Base-by-base conservation (phyloP, 2,113 vertebrate species). In the Ptilorrhoa leucosticta region DNA sequence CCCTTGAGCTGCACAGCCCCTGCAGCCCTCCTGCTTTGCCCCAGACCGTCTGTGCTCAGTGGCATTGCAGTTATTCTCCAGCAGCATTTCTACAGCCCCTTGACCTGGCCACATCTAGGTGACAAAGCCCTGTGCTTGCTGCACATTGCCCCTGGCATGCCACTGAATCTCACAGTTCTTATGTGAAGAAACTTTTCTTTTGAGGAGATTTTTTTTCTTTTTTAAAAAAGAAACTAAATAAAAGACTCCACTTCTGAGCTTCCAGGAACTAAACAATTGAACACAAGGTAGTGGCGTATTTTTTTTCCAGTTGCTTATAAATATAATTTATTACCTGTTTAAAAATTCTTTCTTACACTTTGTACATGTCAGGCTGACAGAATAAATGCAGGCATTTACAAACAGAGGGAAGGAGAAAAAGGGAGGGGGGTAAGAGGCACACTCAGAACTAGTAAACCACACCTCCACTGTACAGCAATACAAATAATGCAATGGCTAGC, bases 291-390 rank as follows among this genome's bases (percentile, higher is more conserved):
- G 18, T 56, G 33, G 37, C 50, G 10, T 24, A 4, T 47, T 88
- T 86, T 91, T 94, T 97, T 96, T 96, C 76, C 92, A 96, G 82
- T 99, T 99, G 99, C 98, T 99, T 99, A 99, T 99, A 99, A 99
- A 99, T 99, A 99, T 99, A 99, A 99, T 99, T 99, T 99, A 99
- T 99, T 99, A 99, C 98, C 98, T 98, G 98, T 99, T 99, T 99
- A 99, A 99, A 99, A 99, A 99, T 98, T 98, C 98, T 99, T 99
- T 99, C 98, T 99, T 99, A 99, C 99, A 99, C 98, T 99, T 99
- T 99, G 98, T 99, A 99, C 99, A 99, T 98, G 97, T 98, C 97
- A 97, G 97, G 97, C 97, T 96, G 97, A 98, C 97, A 97, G 98
- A 97, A 97, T 98, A 98, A 98, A 98, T 98, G 98, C 98, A 98